phyloP scores from a whole-genome alignment of 2,113 vertebrate species.

The Ondatra zibethicus region DNA sequence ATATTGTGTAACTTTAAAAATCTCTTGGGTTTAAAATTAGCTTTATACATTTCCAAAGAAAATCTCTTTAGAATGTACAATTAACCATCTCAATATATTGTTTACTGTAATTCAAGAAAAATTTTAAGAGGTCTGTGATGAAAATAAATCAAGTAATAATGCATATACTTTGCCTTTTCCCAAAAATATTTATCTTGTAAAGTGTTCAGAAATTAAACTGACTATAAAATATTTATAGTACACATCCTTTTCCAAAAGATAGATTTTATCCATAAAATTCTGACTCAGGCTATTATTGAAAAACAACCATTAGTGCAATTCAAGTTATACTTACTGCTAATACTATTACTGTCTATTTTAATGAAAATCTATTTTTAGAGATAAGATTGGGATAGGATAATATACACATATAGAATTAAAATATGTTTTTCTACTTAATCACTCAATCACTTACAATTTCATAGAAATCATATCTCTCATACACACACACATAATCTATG shows the following conservation, averaged over 20 bases:
- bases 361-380: slow-evolving; percentile 3
- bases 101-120: slow-evolving; percentile 26
- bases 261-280: not conserved
- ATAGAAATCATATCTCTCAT: not conserved
- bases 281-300: slow-evolving; percentile 17
- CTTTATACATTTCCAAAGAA: slow-evolving; percentile 38
- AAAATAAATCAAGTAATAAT: slow-evolving; percentile 6
- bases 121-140: slow-evolving; percentile 18
- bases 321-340: slow-evolving; percentile 49
- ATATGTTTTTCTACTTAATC: slow-evolving; percentile 44
- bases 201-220: slow-evolving; percentile 44
- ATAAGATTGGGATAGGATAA: slow-evolving; percentile 44
- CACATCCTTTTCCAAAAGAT: not conserved
- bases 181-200: slow-evolving; percentile 39
- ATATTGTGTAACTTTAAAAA: not conserved
- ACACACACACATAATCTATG: not conserved
- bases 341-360: slow-evolving; percentile 14
- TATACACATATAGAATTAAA: not conserved
- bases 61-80: slow-evolving; percentile 45
- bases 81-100: slow-evolving; percentile 40
- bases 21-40: not conserved
- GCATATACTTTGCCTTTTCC: not conserved
- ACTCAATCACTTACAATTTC: slow-evolving; percentile 11
- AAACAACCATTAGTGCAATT: slow-evolving; percentile 4
- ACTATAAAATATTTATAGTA: slow-evolving; percentile 23